Percentiles rank a stretch among this genome's conserved stretches.
Evolutionary conservation across 2,888 invertebrate genomes (phyloP).

Genomic region (Augochlorella aurata): DNA sequence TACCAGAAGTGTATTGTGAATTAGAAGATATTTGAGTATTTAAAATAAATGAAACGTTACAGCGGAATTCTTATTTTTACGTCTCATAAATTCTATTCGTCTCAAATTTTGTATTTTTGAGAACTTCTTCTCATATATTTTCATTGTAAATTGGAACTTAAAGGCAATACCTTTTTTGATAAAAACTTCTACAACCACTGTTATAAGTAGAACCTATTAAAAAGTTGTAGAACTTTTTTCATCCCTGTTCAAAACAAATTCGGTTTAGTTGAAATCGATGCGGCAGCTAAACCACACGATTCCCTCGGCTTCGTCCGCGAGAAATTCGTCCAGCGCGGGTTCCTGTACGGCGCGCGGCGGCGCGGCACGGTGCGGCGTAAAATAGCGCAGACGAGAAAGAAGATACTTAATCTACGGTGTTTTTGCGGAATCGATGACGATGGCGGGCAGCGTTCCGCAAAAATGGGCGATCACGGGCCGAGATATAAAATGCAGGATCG

Average conservation of each 20-base stretch:
- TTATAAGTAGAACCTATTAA: neutral
- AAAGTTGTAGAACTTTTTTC: neutral
- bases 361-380: neutral
- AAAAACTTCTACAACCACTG: too few species aligned
- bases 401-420: slow-evolving; percentile 45
- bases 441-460: slow-evolving; percentile 21
- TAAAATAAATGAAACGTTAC: too few species aligned
- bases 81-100: too few species aligned
- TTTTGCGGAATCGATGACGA: slow-evolving; percentile 19
- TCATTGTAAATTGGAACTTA: too few species aligned
- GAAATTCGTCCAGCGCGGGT: neutral
- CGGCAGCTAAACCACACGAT: neutral
- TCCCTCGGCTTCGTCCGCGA: neutral
- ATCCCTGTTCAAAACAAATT: neutral
- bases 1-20: too few species aligned
- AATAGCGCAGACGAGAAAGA: slow-evolving; percentile 23
- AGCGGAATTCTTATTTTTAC: too few species aligned
- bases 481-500: slow-evolving; percentile 53
- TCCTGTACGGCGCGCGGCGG: too few species aligned
- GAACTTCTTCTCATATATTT: too few species aligned
- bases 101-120: too few species aligned
- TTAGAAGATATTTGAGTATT: too few species aligned
- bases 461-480: slow-evolving; percentile 41
- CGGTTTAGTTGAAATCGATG: slow-evolving; percentile 3
- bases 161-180: too few species aligned